Evolutionary conservation across 1,140 invertebrate species (phyloP).

Genomic region (Rhagoletis pomonella): DNA sequence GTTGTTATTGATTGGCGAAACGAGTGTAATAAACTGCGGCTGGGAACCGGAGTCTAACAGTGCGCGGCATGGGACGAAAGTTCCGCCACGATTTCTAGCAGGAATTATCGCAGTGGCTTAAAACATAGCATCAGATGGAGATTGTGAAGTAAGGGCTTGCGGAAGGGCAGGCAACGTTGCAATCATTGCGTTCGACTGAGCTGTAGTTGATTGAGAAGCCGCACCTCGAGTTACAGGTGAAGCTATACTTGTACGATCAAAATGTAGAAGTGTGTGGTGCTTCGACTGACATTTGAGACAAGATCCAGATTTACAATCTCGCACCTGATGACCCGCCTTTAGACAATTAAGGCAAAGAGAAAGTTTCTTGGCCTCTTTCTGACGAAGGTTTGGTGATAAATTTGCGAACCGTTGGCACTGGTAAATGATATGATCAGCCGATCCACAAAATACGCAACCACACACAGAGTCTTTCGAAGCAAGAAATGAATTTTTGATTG

Average conservation of each 20-base stretch:
- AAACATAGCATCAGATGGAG: conserved; percentile 23
- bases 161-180: neutral
- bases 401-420: neutral
- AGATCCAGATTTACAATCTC: neutral
- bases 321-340: neutral
- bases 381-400: neutral
- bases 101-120: conserved; percentile 52
- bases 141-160: neutral
- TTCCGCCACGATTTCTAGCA: conserved; percentile 46
- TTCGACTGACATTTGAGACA: neutral
- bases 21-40: conserved; percentile 42
- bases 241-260: neutral
- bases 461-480: neutral
- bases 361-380: neutral
- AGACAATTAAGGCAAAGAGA: neutral
- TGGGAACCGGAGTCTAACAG: conserved; percentile 54
- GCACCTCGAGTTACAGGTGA: neutral
- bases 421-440: neutral
- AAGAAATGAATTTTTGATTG: neutral
- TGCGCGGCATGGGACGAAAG: conserved; percentile 44
- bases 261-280: neutral
- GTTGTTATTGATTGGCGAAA: conserved; percentile 31
- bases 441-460: neutral
- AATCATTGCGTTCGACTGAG: neutral
- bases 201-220: neutral